These are phyloP conservation scores for Rafetus swinhoei DNA, from an alignment of 2,113 vertebrate species.

Conservation along the genomic window DNA sequence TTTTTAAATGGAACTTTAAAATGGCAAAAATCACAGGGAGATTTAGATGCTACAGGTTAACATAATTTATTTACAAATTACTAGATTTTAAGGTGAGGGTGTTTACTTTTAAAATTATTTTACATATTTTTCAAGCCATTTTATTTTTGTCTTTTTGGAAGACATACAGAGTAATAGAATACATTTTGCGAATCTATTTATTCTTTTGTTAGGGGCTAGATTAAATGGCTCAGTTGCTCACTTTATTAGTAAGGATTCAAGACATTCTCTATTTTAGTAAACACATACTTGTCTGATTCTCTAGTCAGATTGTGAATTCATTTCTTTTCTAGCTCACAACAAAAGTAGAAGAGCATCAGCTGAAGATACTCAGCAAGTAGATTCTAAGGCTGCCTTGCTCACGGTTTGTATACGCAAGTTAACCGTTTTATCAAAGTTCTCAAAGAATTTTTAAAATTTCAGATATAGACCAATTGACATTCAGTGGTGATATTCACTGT, in stretches of 20 bases:
- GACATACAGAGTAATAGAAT: not conserved
- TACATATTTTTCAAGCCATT: not conserved
- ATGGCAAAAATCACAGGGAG: not conserved
- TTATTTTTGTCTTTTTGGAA: not conserved
- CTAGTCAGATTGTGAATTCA: not conserved
- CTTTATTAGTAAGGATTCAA: not conserved
- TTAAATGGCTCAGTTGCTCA: not conserved
- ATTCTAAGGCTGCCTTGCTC: conserved; percentile 86
- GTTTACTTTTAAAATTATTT: not conserved
- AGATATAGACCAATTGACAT: not conserved
- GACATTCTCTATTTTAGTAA: accelerated
- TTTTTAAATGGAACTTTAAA: not conserved
- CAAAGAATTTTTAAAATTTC: not conserved
- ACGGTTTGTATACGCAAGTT: conserved; percentile 78
- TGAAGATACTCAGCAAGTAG: conserved; percentile 87
- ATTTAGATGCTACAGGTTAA: not conserved
- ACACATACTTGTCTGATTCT: not conserved
- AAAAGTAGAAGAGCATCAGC: conserved; percentile 80
- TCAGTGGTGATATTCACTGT: not conserved
- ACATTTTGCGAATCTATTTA: not conserved
- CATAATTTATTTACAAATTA: not conserved
- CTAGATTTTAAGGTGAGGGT: not conserved
- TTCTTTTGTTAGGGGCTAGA: accelerated
- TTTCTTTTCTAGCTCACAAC: conserved; percentile 76
- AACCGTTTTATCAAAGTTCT: not conserved